Conservation (phyloP, 1,140 invertebrate genomes). For the Pseudomyrmex concolor region DNA sequence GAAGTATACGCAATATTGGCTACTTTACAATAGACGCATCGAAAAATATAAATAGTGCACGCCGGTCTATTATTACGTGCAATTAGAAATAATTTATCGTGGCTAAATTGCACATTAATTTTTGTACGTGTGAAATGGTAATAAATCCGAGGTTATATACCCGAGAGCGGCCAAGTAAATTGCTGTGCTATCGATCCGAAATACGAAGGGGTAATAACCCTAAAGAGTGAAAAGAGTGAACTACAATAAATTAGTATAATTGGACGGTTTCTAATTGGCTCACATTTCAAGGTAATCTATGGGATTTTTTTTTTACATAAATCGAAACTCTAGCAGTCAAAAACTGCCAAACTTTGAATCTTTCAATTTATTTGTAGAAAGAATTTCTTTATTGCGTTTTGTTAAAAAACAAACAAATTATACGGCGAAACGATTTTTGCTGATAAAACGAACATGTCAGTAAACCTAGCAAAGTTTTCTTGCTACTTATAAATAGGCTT, state of each 20-base stretch:
- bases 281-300: conserved; percentile 50
- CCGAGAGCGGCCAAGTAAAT: conserved; percentile 40
- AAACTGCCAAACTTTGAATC: conserved; percentile 16
- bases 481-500: too few relatives aligned
- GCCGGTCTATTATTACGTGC: conserved; percentile 17
- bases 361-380: not conserved
- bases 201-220: conserved; percentile 53
- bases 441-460: too few relatives aligned
- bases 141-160: conserved; percentile 52
- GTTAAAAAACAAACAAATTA: too few relatives aligned
- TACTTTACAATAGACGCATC: not conserved
- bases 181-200: conserved; percentile 31
- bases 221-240: conserved; percentile 51
- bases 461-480: too few relatives aligned
- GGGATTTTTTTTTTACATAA: conserved; percentile 33
- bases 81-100: conserved; percentile 45
- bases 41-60: not conserved
- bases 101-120: conserved; percentile 40
- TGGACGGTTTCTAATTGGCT: conserved; percentile 58
- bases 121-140: conserved; percentile 42
- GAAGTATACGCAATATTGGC: too few relatives aligned
- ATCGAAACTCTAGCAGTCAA: conserved; percentile 29
- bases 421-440: too few relatives aligned
- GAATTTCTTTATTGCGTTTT: too few relatives aligned
- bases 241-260: conserved; percentile 61